Evolutionary conservation across 2,113 vertebrate genomes (phyloP).

Genomic region (Eupsittula cactorum): DNA sequence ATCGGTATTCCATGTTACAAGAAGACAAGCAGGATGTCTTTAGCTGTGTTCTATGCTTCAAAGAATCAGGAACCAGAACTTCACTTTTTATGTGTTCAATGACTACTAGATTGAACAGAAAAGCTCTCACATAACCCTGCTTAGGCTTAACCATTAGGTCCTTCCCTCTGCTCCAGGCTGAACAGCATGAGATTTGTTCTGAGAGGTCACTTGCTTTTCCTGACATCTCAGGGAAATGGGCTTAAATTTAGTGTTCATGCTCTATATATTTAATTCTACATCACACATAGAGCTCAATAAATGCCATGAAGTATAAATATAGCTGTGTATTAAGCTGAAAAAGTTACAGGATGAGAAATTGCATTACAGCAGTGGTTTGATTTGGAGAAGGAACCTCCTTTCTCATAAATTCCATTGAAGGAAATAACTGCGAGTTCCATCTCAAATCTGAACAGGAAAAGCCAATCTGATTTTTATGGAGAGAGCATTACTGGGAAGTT

Average conservation of each 20-base stretch:
- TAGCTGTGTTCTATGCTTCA: not conserved
- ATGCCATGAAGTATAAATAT: not conserved
- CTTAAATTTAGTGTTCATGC: not conserved
- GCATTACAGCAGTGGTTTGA: not conserved
- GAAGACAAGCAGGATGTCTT: not conserved
- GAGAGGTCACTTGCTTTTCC: not conserved
- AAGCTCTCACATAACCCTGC: not conserved
- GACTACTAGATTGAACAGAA: not conserved
- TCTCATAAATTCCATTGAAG: not conserved
- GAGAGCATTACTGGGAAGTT: not conserved
- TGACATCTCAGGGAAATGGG: not conserved
- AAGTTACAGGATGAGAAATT: not conserved
- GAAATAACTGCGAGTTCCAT: not conserved
- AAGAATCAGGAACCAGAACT: not conserved
- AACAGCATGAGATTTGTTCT: not conserved
- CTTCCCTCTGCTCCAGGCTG: not conserved
- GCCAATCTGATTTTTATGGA: not conserved
- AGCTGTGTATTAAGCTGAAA: not conserved
- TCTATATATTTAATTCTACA: not conserved
- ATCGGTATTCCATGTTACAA: not conserved
- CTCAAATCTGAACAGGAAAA: not conserved
- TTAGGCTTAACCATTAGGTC: not conserved
- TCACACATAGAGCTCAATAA: not conserved
- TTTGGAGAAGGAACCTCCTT: not conserved
- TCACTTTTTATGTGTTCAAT: not conserved